Conservation (phyloP, 37 sponge, comb jelly and placozoan species). For the Agelas oroides region DNA sequence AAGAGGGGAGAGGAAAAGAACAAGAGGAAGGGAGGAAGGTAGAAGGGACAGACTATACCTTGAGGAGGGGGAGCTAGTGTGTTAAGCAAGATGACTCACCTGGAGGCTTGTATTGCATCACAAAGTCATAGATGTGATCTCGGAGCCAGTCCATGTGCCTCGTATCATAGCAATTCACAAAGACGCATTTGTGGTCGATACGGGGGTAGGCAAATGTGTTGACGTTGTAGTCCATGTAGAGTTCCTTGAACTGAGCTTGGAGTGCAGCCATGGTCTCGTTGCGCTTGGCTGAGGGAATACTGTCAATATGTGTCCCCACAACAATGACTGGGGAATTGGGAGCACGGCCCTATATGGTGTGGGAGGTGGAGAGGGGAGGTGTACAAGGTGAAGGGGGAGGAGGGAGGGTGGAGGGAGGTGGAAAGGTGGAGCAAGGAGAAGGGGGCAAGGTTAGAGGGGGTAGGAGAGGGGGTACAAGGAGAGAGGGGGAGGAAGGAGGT, state of each 20-base stretch:
- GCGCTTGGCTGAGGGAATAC: constrained; percentile 9
- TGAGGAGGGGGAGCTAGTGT: too few species aligned
- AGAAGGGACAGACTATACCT: too few species aligned
- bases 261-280: constrained; percentile 15
- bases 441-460: too few species aligned
- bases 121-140: constrained; percentile 68
- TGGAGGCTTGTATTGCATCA: constrained; percentile 39
- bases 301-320: too few species aligned
- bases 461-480: too few species aligned
- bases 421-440: too few species aligned
- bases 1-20: too few species aligned
- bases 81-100: constrained; percentile 15
- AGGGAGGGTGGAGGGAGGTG: too few species aligned
- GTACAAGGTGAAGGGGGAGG: too few species aligned
- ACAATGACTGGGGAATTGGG: constrained; percentile 76
- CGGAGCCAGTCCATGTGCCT: constrained; percentile 51
- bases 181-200: constrained; percentile 7
- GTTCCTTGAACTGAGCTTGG: constrained; percentile 25
- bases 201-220: constrained; percentile 33
- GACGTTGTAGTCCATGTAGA: constrained; percentile 43
- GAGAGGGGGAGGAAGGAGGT: too few species aligned
- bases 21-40: too few species aligned
- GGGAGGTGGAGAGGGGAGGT: too few species aligned
- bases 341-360: constrained; percentile 52
- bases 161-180: constrained; percentile 53